Percentiles rank a stretch among this genome's conserved stretches.
Conservation (phyloP, 2,797 vertebrate species). For the Manis javanica region DNA sequence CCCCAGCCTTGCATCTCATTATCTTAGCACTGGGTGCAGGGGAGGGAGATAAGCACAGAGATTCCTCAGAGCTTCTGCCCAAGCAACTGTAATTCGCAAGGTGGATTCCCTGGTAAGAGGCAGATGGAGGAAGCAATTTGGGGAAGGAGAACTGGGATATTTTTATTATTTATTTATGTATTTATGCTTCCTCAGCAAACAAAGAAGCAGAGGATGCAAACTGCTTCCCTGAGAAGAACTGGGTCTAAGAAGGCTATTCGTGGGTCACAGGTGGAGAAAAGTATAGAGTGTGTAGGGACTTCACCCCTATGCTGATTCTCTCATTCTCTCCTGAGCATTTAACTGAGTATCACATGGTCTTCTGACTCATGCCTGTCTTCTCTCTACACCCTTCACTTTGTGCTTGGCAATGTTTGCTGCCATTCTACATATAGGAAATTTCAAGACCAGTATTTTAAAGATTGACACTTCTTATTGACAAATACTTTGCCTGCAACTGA, state of each 20-base stretch:
- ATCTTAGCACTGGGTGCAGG: constrained; percentile 72
- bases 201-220: not conserved
- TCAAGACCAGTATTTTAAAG: not conserved
- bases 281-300: fast-evolving
- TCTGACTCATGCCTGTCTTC: not conserved
- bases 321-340: not conserved
- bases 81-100: not conserved
- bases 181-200: not conserved
- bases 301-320: not conserved
- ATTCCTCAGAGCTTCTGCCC: constrained; percentile 3
- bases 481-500: not conserved
- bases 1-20: constrained; percentile 83
- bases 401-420: not conserved
- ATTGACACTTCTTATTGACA: not conserved
- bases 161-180: not conserved
- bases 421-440: not conserved
- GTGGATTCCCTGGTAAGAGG: not conserved
- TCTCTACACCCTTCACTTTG: too few relatives aligned
- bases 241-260: not conserved
- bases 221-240: not conserved
- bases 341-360: not conserved
- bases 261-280: not conserved
- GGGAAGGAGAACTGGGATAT: not conserved
- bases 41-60: constrained; percentile 54
- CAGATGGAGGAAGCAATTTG: not conserved